These are phyloP conservation scores for Acanthoscelides obtectus DNA, from an alignment of 2,888 invertebrate genomes.

Conservation along the genomic window DNA sequence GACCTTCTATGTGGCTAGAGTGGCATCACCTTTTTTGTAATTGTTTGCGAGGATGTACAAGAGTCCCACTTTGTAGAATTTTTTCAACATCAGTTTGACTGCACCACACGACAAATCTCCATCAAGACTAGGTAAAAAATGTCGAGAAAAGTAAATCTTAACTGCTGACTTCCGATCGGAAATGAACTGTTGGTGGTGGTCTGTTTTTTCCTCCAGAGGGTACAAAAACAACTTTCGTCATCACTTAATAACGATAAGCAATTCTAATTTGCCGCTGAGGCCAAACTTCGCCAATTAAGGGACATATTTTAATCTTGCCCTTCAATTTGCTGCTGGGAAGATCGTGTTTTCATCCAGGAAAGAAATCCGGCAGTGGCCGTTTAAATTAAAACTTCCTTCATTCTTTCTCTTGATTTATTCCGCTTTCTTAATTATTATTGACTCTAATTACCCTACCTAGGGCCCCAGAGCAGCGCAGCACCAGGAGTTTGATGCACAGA, in stretches of 20 bases:
- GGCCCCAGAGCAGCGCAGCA: conserved; percentile 20
- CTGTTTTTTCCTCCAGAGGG: neutral
- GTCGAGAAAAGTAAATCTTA: neutral
- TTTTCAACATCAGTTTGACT: neutral
- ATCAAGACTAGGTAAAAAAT: neutral
- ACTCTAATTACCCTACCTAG: conserved; percentile 47
- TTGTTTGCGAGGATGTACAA: too few species aligned
- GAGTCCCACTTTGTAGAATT: too few species aligned
- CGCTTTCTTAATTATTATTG: conserved; percentile 45
- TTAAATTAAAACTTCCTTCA: conserved; percentile 43
- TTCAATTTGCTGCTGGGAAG: conserved; percentile 17
- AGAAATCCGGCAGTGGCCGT: conserved; percentile 20
- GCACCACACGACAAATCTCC: neutral
- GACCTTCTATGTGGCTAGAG: too few species aligned
- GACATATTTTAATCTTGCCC: conserved; percentile 29
- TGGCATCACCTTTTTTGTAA: too few species aligned
- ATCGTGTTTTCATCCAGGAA: conserved; percentile 9
- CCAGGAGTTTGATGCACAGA: neutral
- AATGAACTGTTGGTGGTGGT: neutral
- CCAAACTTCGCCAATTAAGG: conserved; percentile 19
- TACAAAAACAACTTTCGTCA: neutral
- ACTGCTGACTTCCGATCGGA: neutral
- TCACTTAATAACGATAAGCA: neutral
- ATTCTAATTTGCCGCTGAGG: neutral
- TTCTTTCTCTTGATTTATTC: conserved; percentile 45